Base-by-base conservation (phyloP, 92 coral and sea anemone species). In the Metridium senile region DNA sequence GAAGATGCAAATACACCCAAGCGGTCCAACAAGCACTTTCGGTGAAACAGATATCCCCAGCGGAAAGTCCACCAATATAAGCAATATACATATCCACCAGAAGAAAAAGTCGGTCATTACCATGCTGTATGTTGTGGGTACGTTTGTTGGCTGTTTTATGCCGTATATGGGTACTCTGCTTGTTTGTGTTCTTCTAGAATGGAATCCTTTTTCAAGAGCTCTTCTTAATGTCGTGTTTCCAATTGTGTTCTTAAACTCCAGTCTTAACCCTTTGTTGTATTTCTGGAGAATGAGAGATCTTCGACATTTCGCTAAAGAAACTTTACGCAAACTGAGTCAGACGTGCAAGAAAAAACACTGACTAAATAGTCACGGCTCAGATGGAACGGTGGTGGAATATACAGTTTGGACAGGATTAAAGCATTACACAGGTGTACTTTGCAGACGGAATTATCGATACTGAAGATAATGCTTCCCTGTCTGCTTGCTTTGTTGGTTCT, bases 191-290 rank as follows among this genome's bases (percentile, higher is more conserved):
- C 13, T 74, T 33, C 45, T 74, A 26, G 35, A 74, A 16, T 74
- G 70, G 79, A 39, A 59, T n/a, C 69, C 79, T 0, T 45, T 61
- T 74, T 74, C 70, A 28, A 54, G 79, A 56, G 79, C 68, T 59
- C 33, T 74, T 27, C 79, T 74, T 39, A 61, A 59, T 29, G 58
- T 74, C 30, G 33, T 61, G 17, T 74, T 74, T 31, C 78, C 78
- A 23, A 57, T 74, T 18, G 61, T 28, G 11, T 74, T 74, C 35
- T 30, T 62, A 74, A 74, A 74, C 70, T 74, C 79, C 17, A 34
- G 58, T 39, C 35, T 74, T 11, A 74, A 74, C 27, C 78, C 78
- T n/a, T 47, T 74, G 2, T 28, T 74, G 18, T 74, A 74, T 21
- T 74, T 33, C 43, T 61, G 70, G 39, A 34, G 79, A 45, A 62